Conservation (phyloP, 2,888 invertebrate genomes). For the Nezara viridula region DNA sequence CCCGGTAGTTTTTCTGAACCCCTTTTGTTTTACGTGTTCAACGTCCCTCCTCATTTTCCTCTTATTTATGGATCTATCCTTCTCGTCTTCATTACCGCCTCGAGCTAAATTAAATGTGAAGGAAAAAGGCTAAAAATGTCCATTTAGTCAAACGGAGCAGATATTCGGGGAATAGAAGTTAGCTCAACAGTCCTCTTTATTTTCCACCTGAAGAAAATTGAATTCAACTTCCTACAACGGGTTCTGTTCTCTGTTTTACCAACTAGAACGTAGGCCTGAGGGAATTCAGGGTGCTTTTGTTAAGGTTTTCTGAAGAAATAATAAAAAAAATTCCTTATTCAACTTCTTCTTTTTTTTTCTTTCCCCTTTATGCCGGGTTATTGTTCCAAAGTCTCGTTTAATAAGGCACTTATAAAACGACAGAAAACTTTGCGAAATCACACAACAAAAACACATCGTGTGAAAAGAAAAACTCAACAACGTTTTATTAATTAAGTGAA, state of each 20-base stretch:
- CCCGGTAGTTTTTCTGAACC: background rate
- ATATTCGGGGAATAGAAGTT: background rate
- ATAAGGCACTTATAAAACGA: background rate
- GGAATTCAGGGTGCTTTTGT: slow-evolving; percentile 6
- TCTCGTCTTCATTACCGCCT: slow-evolving; percentile 20
- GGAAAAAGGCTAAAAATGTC: slow-evolving; percentile 35
- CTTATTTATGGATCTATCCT: slow-evolving; percentile 40
- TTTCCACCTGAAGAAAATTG: slow-evolving; percentile 42
- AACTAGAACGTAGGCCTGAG: background rate
- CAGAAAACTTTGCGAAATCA: background rate
- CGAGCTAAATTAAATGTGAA: slow-evolving; percentile 43
- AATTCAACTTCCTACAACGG: background rate
- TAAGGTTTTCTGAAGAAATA: slow-evolving; percentile 22
- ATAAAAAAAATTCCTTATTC: slow-evolving; percentile 27
- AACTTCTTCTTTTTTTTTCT: background rate
- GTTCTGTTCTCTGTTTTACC: slow-evolving; percentile 28
- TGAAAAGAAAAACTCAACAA: too few relatives aligned
- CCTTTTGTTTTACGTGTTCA: slow-evolving; percentile 36
- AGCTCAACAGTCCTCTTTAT: slow-evolving; percentile 13
- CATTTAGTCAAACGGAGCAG: slow-evolving; percentile 31
- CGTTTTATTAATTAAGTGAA: too few relatives aligned
- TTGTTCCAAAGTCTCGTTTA: background rate
- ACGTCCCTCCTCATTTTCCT: slow-evolving; percentile 13
- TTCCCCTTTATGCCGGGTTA: background rate
- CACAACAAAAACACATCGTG: background rate